These are phyloP conservation scores for Altica lythri DNA, from an alignment of 2,888 invertebrate genomes.

Conservation along the genomic window DNA sequence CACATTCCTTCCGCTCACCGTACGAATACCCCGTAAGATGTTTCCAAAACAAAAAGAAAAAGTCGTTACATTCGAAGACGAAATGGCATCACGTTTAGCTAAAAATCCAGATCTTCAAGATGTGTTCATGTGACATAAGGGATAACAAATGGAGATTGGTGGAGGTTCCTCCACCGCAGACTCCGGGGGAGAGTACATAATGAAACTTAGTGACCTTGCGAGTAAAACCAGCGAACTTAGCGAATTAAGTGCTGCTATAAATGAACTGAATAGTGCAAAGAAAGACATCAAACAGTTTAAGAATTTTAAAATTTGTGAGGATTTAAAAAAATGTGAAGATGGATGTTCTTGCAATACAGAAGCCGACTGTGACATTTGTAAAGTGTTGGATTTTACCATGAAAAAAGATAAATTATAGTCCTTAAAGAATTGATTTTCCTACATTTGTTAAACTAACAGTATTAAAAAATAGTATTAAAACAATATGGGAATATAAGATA, in stretches of 20 bases:
- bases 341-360: conserved; percentile 56
- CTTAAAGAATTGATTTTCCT: neutral
- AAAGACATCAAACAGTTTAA: conserved; percentile 53
- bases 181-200: conserved; percentile 27
- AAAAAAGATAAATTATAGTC: conserved; percentile 55
- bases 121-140: conserved; percentile 79
- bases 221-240: conserved; percentile 30
- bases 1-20: conserved; percentile 52
- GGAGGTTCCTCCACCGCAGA: conserved; percentile 6
- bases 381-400: conserved; percentile 55
- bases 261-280: conserved; percentile 48
- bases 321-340: conserved; percentile 55
- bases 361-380: conserved; percentile 56
- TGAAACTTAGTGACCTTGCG: conserved; percentile 29
- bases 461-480: too few species aligned
- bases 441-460: too few species aligned
- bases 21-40: conserved; percentile 51
- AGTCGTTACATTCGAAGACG: conserved; percentile 83
- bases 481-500: too few species aligned
- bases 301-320: conserved; percentile 55
- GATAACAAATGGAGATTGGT: conserved; percentile 49
- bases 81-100: conserved; percentile 56
- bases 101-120: conserved; percentile 61
- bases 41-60: conserved; percentile 68
- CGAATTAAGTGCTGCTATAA: conserved; percentile 41